Percentiles rank a stretch among this genome's conserved stretches.
These are phyloP conservation scores for Aporrectodea caliginosa DNA, from an alignment of 1,140 invertebrate genomes.

Conservation along the genomic window DNA sequence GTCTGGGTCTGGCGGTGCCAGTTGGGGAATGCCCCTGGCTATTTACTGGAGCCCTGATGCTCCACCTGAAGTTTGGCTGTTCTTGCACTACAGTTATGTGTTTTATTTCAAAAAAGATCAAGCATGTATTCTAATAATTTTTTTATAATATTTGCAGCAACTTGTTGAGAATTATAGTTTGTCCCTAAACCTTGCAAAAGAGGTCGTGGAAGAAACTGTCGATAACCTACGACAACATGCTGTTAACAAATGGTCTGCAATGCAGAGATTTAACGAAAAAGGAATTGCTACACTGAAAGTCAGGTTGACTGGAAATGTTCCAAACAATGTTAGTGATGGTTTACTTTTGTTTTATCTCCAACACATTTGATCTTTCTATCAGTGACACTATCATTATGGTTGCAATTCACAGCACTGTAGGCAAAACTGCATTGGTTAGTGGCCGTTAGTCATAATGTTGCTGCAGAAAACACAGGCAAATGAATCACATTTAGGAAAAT, in stretches of 20 bases:
- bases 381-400: too few relatives aligned
- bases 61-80: background rate
- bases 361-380: too few relatives aligned
- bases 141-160: background rate
- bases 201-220: background rate
- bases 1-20: background rate
- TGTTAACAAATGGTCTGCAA: background rate
- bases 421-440: too few relatives aligned
- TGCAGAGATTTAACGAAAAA: background rate
- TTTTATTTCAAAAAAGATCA: too few relatives aligned
- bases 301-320: background rate
- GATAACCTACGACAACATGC: conserved; percentile 2
- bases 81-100: too few relatives aligned
- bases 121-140: background rate
- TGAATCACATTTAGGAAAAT: too few relatives aligned
- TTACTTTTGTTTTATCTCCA: background rate
- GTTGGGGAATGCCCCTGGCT: background rate
- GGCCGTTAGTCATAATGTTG: too few relatives aligned
- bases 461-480: too few relatives aligned
- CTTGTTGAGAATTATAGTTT: background rate
- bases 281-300: conserved; percentile 4
- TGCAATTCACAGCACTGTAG: too few relatives aligned
- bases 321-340: background rate
- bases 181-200: background rate
- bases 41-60: background rate